Conservation (phyloP, 37 sponge, comb jelly and placozoan genomes). For the Aplysina aerophoba region DNA sequence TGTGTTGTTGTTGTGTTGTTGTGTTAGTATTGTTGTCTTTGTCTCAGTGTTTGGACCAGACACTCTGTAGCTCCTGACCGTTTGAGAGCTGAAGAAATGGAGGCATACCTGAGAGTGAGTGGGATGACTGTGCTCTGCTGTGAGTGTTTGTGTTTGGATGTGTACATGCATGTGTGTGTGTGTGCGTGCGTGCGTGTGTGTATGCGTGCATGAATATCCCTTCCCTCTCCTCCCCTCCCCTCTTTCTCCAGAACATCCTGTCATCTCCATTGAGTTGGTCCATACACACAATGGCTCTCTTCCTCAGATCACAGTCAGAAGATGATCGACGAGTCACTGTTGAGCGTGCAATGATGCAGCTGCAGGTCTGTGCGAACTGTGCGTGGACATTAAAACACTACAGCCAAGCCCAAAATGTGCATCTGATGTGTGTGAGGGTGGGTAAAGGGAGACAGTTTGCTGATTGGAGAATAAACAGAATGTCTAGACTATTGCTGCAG, state of each 20-base stretch:
- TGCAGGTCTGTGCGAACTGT: slow-evolving; percentile 48
- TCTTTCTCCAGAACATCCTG: slow-evolving; percentile 60
- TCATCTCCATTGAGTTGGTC: slow-evolving; percentile 61
- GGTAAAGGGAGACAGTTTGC: too few species aligned
- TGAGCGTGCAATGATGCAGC: slow-evolving; percentile 83
- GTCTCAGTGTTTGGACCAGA: slow-evolving; percentile 37
- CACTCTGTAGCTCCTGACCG: slow-evolving; percentile 46
- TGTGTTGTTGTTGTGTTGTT: too few species aligned
- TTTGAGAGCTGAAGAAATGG: slow-evolving; percentile 56
- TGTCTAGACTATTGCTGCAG: too few species aligned
- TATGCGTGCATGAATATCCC: neutral
- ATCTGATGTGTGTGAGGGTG: too few species aligned
- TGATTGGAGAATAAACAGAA: too few species aligned
- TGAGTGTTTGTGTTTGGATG: too few species aligned
- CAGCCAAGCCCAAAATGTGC: too few species aligned
- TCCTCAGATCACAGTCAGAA: slow-evolving; percentile 54
- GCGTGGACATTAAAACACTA: too few species aligned
- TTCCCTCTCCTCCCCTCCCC: neutral
- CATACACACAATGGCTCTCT: slow-evolving; percentile 59
- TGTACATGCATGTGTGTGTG: too few species aligned
- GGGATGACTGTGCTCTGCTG: too few species aligned
- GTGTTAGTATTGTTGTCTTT: too few species aligned
- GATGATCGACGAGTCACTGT: slow-evolving; percentile 28
- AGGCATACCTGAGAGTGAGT: slow-evolving; percentile 70
- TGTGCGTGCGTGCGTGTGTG: too few species aligned